Evolutionary conservation across 2,113 vertebrate genomes (phyloP), one percentile per base, ranked within the genome.

Genomic region (Tauraco erythrolophus): DNA sequence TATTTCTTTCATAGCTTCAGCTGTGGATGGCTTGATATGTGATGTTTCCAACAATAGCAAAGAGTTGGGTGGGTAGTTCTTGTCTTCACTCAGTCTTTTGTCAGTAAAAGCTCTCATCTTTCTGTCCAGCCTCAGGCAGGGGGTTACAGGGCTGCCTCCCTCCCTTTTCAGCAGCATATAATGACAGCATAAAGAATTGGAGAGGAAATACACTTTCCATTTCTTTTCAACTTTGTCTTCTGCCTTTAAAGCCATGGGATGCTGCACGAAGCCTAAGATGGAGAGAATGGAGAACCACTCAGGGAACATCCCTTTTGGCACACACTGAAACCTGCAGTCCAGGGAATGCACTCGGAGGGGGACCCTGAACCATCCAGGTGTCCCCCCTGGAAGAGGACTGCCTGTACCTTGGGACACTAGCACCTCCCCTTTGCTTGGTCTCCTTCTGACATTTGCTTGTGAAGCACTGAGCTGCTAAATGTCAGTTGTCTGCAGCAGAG

Each of bases 1-100:
- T 95, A 78, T 95, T 27, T 74, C 76, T 96, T 92, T 96, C 70
- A 57, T 50, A 87, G n/a, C 57, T 95, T 91, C 74, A 79, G 7
- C 82, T 78, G 51, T 51, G 56, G 43, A 93, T 25, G 39, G 53
- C 54, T 65, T 94, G n/a, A 17, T 57, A 57, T 13, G 25, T 58
- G 72, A 65, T 79, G 37, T 92, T 89, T 94, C 65, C 84, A 95
- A 71, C 41, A 86, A 61, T 9, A 68, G 15, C 10, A 5, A 71
- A 75, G 69, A 60, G 39, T 19, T 53, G 37, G 39, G 48, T 89
- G 81, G 84, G 57, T 54, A 71, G 41, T 22, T 25, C 41, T 91
- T 74, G 30, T 81, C 75, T 76, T 83, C 76, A 12, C 43, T 53
- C 18, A 35, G 23, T 11, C 23, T 84, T 76, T 35, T 83, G 28